Percentiles rank a stretch among this genome's conserved stretches.
Evolutionary conservation across 2,797 vertebrate genomes (phyloP).

Genomic region (Pangasius djambal): DNA sequence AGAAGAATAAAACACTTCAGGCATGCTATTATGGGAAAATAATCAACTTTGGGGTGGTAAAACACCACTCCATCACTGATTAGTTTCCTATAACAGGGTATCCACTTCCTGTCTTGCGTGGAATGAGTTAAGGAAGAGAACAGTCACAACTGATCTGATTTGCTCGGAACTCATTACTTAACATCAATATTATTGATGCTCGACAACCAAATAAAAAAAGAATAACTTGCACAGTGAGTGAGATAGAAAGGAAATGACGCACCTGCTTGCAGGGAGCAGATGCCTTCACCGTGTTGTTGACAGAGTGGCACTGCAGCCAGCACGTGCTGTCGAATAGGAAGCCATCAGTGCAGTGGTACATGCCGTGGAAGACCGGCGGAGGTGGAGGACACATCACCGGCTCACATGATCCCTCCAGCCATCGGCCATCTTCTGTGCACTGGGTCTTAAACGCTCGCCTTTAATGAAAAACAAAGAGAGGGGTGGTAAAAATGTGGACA

Average conservation of each 20-base stretch:
- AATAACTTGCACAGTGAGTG: background rate
- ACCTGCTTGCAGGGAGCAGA: constrained; percentile 81
- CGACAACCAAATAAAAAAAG: background rate
- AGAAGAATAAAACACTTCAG: background rate
- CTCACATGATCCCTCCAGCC: constrained; percentile 88
- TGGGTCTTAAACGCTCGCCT: constrained; percentile 95
- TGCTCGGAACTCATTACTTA: background rate
- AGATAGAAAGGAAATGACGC: constrained; percentile 66
- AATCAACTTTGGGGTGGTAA: background rate
- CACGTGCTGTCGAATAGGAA: constrained; percentile 96
- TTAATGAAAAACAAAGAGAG: constrained; percentile 29
- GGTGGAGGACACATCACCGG: constrained; percentile 92
- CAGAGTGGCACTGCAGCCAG: constrained; percentile 85
- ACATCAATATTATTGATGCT: background rate
- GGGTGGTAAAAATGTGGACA: background rate
- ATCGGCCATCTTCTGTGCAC: constrained; percentile 93
- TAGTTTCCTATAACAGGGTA: background rate
- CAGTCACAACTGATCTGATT: background rate
- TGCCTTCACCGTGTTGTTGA: constrained; percentile 75
- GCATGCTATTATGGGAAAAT: background rate
- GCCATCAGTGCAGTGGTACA: constrained; percentile 91
- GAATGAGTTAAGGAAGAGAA: background rate
- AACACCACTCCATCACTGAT: background rate
- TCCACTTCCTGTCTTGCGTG: background rate
- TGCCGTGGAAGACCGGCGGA: constrained; percentile 88